Conservation (phyloP, 1,140 invertebrate genomes). For the Drosophila repleta region DNA sequence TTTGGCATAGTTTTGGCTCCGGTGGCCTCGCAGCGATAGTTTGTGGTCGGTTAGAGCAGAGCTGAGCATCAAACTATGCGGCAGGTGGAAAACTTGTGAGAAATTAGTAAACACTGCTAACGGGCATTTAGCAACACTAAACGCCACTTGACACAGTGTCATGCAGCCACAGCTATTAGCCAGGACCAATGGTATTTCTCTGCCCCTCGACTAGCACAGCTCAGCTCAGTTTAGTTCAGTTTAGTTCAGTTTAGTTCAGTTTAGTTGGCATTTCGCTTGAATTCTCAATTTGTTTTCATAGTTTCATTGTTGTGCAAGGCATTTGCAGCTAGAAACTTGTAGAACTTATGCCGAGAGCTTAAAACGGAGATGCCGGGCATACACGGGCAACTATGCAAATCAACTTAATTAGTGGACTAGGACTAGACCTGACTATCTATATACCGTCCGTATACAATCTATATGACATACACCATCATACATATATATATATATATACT, state of each 20-base stretch:
- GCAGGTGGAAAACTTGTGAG: conserved; percentile 8
- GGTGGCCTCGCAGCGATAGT: conserved; percentile 30
- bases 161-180: conserved; percentile 49
- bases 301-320: not conserved
- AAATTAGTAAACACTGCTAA: conserved; percentile 51
- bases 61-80: conserved; percentile 40
- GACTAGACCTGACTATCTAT: too few relatives aligned
- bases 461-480: too few relatives aligned
- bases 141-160: conserved; percentile 36
- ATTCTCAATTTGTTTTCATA: not conserved
- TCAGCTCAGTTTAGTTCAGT: too few relatives aligned
- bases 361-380: not conserved
- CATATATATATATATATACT: too few relatives aligned
- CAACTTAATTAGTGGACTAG: too few relatives aligned
- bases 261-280: not conserved
- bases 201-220: not conserved
- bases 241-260: too few relatives aligned
- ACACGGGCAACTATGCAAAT: not conserved
- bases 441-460: too few relatives aligned
- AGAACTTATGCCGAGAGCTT: not conserved
- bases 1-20: conserved; percentile 62
- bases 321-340: too few relatives aligned
- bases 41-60: conserved; percentile 11
- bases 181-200: not conserved
- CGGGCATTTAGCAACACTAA: conserved; percentile 52